Evolutionary conservation across 2,888 invertebrate species (phyloP), one percentile per base, ranked within the genome.

Genomic region (Xanthostigma xanthostigma): DNA sequence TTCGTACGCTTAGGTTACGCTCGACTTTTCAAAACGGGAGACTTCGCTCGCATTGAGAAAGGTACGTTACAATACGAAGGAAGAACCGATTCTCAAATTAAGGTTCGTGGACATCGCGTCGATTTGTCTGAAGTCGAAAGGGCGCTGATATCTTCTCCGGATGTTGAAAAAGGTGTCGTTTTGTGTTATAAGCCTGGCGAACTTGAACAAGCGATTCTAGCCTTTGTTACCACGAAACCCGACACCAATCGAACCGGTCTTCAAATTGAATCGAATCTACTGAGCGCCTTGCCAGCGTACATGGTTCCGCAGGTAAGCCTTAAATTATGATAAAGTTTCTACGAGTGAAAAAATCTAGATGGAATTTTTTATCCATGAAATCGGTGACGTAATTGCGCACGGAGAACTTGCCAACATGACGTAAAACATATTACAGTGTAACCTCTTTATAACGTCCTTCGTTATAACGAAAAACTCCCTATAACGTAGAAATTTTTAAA

Each of bases 51-150:
- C 11, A 68, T 88, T 0, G 70, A 78, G 45, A 80, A 84, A 55
- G 74, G 75, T 8, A 56, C 73, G 8, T 65, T 91, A 27, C 66
- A 80, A 49, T 90, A 79, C 60, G 86, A 90, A 56, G 92, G 92
- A 0, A 75, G 92, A 34, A 84, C 83, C 0, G 90, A 91, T 65
- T 84, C 88, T 0, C 91, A 91, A 64, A 75, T 84, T 45, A 52
- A 48, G 36, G 40, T 90, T 47, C 72, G 90, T 41, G 93, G 93
- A 0, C 87, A 92, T 60, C 71, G 91, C 9, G 87, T 93, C 0
- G 90, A 92, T 60, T 69, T 91, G 44, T 75, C 79, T 2, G 92
- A 93, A 69, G 81, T 93, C 1, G 90, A 92, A 59, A 78, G 78
- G 51, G 81, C 81, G 8, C 75, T 89, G 0, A 67, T 71, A 34